Evolutionary conservation across 2,113 vertebrate genomes (phyloP), one percentile per base, ranked within the genome.

Genomic region (Scomber japonicus): DNA sequence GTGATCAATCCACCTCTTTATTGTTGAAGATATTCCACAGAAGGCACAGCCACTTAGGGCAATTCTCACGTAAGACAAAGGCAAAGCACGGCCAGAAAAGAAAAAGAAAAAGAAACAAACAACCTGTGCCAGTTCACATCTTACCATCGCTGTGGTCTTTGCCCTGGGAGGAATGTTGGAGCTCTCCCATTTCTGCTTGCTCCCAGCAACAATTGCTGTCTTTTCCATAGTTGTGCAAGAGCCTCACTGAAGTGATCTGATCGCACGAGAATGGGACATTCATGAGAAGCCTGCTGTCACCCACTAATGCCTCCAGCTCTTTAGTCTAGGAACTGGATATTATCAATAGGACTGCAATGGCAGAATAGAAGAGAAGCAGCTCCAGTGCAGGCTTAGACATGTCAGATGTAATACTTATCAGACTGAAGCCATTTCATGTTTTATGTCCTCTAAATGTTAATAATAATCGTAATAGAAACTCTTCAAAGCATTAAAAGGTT

Each of bases 171-270:
- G 75, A 88, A 86, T 78, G 68, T 72, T 75, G 83, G 83, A 75
- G 73, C 51, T 44, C 49, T 61, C 67, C 69, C 83, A 89, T 84
- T 84, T 75, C 83, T 77, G 59, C 54, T 77, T 40, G 14, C 68
- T 78, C 82, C 61, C 68, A 77, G 78, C 72, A 92, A 87, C 80
- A 85, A 79, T 80, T 78, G 66, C 81, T 68, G 61, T 80, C 60
- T 72, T 91, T 89, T 90, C 81, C 84, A 81, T 17, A 64, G 57
- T 78, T 91, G 89, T 74, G 66, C 83, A 91, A 88, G 40, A 78
- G 68, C 83, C 87, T 86, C 85, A 82, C 66, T 75, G 75, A 62
- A 85, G 61, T 11, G 40, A 63, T 86, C 54, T 61, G 74, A 81
- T 82, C 55, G 55, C 80, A 80, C 48, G 71, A 82, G 78, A 78